A percentile compares a stretch with the other conserved stretches of the same genome.
These are phyloP conservation scores for Tyria jacobaeae DNA, from an alignment of 2,888 invertebrate genomes.

Conservation along the genomic window DNA sequence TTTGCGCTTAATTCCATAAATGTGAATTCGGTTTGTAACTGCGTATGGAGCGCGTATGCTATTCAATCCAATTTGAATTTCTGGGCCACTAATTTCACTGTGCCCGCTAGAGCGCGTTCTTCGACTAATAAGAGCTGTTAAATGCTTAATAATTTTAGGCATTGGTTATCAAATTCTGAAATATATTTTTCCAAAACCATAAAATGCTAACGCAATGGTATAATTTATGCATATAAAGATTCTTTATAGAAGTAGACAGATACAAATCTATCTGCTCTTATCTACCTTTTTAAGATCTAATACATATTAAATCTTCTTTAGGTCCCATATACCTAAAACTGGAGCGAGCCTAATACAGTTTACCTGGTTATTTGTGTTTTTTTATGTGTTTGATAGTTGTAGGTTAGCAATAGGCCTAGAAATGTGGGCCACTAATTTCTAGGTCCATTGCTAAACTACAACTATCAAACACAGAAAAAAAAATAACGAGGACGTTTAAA, in stretches of 20 bases:
- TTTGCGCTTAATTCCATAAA: not conserved
- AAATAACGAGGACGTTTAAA: not conserved
- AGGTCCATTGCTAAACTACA: too few species aligned
- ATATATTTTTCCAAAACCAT: not conserved
- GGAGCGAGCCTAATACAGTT: not conserved
- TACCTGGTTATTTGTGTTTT: too few species aligned
- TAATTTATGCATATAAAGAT: too few species aligned
- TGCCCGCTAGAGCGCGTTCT: conserved; percentile 10
- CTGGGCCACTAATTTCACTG: conserved; percentile 17
- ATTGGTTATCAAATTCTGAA: conserved; percentile 1
- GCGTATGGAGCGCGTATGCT: not conserved
- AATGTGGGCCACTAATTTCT: too few species aligned
- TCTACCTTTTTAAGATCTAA: too few species aligned
- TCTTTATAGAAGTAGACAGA: not conserved
- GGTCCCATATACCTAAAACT: not conserved
- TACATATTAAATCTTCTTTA: not conserved
- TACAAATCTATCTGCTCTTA: too few species aligned
- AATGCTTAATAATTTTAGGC: conserved; percentile 13
- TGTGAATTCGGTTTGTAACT: not conserved
- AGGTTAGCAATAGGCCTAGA: too few species aligned
- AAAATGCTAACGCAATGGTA: not conserved
- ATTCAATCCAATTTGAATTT: conserved; percentile 18
- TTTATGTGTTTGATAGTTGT: too few species aligned
- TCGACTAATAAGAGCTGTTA: conserved; percentile 10
- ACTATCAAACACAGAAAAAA: not conserved